Conservation (phyloP, 2,797 vertebrate genomes). For the Spondyliosoma cantharus region DNA sequence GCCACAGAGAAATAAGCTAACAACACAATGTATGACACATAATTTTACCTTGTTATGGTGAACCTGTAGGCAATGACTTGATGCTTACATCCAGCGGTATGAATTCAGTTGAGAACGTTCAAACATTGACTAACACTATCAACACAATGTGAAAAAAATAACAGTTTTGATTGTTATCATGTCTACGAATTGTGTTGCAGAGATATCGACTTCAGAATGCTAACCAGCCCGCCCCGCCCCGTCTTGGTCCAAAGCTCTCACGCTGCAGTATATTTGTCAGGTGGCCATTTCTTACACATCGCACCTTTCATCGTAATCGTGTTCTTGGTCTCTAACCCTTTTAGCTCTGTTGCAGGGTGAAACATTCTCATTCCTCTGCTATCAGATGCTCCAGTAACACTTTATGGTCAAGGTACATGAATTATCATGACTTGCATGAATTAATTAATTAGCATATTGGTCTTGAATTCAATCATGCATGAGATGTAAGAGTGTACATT, state of each 20-base stretch:
- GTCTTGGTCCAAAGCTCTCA: no score
- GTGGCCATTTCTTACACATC: no score
- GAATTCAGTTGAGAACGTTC: no score
- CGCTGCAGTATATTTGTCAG: no score
- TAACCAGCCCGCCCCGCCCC: no score
- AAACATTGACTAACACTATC: no score
- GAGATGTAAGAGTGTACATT: neutral
- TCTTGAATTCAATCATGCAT: neutral
- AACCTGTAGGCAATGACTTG: neutral
- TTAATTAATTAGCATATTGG: neutral
- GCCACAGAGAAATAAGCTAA: neutral
- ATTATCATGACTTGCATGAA: neutral
- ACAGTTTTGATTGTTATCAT: no score
- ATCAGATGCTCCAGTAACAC: neutral
- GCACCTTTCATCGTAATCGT: no score
- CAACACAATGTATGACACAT: neutral
- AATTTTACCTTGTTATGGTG: neutral
- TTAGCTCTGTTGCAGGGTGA: neutral
- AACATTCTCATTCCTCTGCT: neutral
- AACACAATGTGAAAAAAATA: no score
- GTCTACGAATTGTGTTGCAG: no score
- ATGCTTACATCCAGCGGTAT: neutral
- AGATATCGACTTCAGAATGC: no score
- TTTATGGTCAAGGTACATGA: neutral
- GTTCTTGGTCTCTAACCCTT: neutral